Conservation (phyloP, 2,888 invertebrate genomes). For the Gastracanthus pulcherrimus region DNA sequence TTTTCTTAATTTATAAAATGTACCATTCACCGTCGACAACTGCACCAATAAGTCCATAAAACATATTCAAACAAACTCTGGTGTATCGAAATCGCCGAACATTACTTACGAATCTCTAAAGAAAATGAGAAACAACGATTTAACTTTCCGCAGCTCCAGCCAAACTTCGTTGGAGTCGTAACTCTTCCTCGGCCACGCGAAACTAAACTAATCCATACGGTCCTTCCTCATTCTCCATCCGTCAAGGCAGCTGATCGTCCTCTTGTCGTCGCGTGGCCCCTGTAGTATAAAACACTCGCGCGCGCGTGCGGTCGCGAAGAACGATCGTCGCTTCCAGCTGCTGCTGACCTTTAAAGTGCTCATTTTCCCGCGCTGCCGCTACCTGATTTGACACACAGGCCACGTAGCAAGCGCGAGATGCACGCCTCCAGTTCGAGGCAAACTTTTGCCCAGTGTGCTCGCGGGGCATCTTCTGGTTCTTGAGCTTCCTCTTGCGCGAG, state of each 20-base stretch:
- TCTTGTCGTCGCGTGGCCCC: not conserved
- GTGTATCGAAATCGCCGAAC: not conserved
- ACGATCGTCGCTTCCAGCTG: not conserved
- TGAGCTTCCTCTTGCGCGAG: not conserved
- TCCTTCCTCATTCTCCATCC: not conserved
- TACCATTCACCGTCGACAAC: too few relatives aligned
- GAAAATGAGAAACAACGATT: constrained; percentile 16
- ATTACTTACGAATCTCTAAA: not conserved
- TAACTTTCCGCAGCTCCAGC: constrained; percentile 11
- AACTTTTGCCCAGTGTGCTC: not conserved
- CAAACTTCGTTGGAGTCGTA: not conserved
- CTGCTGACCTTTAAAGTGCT: constrained; percentile 29
- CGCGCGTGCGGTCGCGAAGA: not conserved
- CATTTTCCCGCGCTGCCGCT: constrained; percentile 12
- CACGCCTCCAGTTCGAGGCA: constrained; percentile 9
- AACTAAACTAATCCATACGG: not conserved
- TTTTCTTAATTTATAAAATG: too few relatives aligned
- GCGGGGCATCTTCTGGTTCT: not conserved
- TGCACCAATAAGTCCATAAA: too few relatives aligned
- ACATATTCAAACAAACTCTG: not conserved
- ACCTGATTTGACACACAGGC: constrained; percentile 10
- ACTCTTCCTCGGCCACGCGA: not conserved
- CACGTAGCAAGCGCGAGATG: constrained; percentile 10
- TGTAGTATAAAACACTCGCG: not conserved
- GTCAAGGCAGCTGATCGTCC: not conserved